Conservation (phyloP, 2,797 vertebrate species). For the Gymnothorax javanicus region DNA sequence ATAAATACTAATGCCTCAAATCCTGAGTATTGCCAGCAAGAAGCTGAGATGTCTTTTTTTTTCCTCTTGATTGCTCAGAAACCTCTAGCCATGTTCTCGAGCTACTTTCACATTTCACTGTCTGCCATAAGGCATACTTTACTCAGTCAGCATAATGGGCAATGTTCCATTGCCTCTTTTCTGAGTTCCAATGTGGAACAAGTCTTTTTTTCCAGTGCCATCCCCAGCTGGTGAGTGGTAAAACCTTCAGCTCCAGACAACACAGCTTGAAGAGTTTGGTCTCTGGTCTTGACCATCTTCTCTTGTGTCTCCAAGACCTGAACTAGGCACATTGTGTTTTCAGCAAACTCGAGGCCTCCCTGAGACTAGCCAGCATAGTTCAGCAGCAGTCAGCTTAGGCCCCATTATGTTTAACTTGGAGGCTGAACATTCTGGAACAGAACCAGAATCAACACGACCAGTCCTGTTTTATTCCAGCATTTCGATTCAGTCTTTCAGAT, state of each 20-base stretch:
- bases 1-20: neutral
- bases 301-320: neutral
- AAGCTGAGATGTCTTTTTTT: neutral
- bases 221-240: neutral
- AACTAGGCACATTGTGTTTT: neutral
- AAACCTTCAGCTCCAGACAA: neutral
- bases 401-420: neutral
- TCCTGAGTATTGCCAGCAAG: neutral
- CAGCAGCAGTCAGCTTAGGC: neutral
- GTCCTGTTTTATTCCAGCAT: slow-evolving; percentile 1
- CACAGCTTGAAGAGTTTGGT: slow-evolving; percentile 2
- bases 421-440: slow-evolving; percentile 1
- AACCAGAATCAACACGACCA: neutral
- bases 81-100: neutral
- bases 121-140: neutral
- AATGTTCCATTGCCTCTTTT: neutral
- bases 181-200: neutral
- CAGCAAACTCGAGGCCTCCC: slow-evolving; percentile 1
- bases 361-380: neutral
- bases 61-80: neutral
- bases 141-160: neutral
- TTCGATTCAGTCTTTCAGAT: neutral
- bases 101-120: neutral
- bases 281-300: slow-evolving; percentile 8
- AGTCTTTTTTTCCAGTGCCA: neutral